Evolutionary conservation across 2,888 invertebrate species (phyloP).

Genomic region (Lasiommata megera): DNA sequence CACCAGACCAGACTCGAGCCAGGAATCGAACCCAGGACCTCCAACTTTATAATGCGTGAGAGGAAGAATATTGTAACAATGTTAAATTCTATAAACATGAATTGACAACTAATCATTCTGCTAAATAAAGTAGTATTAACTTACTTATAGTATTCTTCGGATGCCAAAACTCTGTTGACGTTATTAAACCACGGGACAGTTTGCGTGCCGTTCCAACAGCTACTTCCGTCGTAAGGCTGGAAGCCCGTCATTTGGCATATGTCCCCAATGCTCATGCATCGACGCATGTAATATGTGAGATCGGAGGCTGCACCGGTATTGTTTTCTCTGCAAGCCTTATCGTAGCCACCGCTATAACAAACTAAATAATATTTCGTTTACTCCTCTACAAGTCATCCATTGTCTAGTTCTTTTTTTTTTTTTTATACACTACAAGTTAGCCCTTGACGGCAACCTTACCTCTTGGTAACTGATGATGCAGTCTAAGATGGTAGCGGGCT

Average conservation of each 20-base stretch:
- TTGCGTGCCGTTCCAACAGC: slow-evolving; percentile 61
- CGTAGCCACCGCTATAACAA: slow-evolving; percentile 85
- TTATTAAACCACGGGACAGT: slow-evolving; percentile 73
- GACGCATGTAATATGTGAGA: slow-evolving; percentile 76
- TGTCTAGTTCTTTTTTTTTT: no score
- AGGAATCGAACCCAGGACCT: no score
- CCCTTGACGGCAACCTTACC: no score
- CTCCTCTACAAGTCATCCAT: no score
- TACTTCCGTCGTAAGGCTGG: slow-evolving; percentile 60
- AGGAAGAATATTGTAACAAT: no score
- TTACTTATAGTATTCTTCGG: slow-evolving; percentile 86
- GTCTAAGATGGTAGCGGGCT: no score
- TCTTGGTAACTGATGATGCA: no score
- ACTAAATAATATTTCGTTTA: slow-evolving; percentile 69
- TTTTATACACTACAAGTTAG: no score
- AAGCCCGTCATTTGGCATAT: slow-evolving; percentile 72
- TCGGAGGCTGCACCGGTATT: slow-evolving; percentile 54
- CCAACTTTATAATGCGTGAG: no score
- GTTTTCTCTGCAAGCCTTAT: slow-evolving; percentile 69
- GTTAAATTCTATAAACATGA: no score
- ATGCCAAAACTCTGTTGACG: slow-evolving; percentile 79
- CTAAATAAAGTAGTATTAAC: slow-evolving; percentile 35
- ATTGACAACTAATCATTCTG: no score
- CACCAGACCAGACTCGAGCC: no score
- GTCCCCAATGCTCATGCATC: slow-evolving; percentile 70